Evolutionary conservation across 2,797 vertebrate species (phyloP), one percentile per base, ranked within the genome.

Genomic region (Molossus alvarezi): DNA sequence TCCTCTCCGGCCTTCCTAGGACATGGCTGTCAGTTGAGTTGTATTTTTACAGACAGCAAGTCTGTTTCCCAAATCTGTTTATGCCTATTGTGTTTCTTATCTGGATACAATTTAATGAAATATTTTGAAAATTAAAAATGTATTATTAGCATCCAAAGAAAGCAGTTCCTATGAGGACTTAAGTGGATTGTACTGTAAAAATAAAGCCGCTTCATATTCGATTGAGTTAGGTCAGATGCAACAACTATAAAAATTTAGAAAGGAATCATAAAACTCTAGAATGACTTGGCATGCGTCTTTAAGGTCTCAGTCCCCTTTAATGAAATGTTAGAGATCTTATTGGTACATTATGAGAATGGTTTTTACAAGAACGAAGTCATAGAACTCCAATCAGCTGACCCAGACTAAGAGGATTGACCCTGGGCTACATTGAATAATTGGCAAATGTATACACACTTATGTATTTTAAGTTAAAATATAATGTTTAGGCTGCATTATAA

Each of bases 161-260:
- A 95, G 85, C 41, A 64, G 45, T 77, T 96, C 88, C 60, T 76
- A 67, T 41, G 55, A 95, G 58, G 57, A 57, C 55, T 25, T 25
- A 88, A 89, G 87, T 76, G 82, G 83, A 85, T 96, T 95, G 88
- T 91, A 83, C 23, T 20, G 45, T 94, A 85, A 89, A 95, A 93
- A 60, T 23, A 53, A 60, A 96, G 95, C 84, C 87, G 82, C 89
- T 97, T 98, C 77, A 93, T 88, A 96, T 80, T 81, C 86, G 75
- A 77, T 72, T 67, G 88, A 95, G 85, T 94, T 95, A 93, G 91
- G 95, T 97, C 94, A 98, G 83, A 89, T 95, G 79, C 0, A 8
- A 93, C 91, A 93, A 94, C 93, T 75, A 96, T 97, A 97, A 97
- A 97, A 92, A 95, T 93, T 91, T 94, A 95, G 65, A 94, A 97